Evolutionary conservation across 2,888 invertebrate species (phyloP), one percentile per base, ranked within the genome.

Genomic region (Salticus scenicus): DNA sequence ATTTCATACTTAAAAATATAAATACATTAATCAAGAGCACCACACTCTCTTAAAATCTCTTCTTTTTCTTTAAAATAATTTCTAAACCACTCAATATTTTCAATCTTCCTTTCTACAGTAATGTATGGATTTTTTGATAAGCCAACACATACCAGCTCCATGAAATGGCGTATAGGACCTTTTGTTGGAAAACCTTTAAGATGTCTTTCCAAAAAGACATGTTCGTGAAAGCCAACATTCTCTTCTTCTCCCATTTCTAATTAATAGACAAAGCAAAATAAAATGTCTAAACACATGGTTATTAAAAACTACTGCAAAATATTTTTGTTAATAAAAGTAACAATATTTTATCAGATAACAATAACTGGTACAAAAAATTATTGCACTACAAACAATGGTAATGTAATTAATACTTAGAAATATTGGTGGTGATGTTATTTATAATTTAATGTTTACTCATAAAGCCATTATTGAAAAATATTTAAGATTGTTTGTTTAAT

Each of bases 81-180:
- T 88, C 94, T 94, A 91, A 95, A 99, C 98, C 98, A 99, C 87
- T 94, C 91, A 66, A 99, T 95, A 90, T 98, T 97, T 14, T 95
- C 96, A 88, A 93, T 93, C 91, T 99, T 99, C 89, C 98, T 96
- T 88, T 94, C 91, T 0, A 95, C 96, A 0, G 96, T 96, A 89
- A 98, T 93, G 91, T 96, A 97, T 0, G 97, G 95, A 92, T 99
- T 99, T 91, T 98, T 98, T 0, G 98, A 97, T 0, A 99, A 93
- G 5, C 98, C 99, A 0, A 95, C 94, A 89, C 96, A 95, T 0
- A 99, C 98, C 7, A 99, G 92, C 90, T 99, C 98, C 99, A 99
- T 99, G 91, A 98, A 99, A 91, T 98, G 97, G 8, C 97, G 93
- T 88, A 99, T 93, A 0, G 99, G 98, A 0, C 98, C 99, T 89